Conservation (phyloP, 2,888 invertebrate species). For the Linyphia triangularis region DNA sequence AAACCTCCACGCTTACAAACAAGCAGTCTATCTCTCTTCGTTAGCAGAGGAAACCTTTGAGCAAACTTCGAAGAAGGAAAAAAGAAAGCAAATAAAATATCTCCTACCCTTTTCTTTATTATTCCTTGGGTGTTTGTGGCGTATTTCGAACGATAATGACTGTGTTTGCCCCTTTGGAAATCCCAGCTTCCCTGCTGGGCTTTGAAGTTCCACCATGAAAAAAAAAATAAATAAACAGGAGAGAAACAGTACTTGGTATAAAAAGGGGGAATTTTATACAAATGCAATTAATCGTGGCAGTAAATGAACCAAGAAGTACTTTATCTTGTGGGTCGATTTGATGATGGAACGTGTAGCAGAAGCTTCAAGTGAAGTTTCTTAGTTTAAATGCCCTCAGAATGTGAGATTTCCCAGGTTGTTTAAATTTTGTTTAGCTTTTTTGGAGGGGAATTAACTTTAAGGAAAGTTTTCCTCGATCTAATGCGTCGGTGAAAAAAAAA, state of each 20-base stretch:
- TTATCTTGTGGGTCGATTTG: conserved; percentile 11
- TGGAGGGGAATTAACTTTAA: neutral
- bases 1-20: neutral
- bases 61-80: conserved; percentile 3
- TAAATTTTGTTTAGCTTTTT: neutral
- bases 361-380: neutral
- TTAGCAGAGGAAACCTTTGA: conserved; percentile 27
- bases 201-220: conserved; percentile 45
- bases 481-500: neutral
- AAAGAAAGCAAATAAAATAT: conserved; percentile 38
- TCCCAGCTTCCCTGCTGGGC: conserved; percentile 32
- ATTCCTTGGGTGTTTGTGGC: conserved; percentile 58
- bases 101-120: conserved; percentile 39
- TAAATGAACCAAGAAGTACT: conserved; percentile 23
- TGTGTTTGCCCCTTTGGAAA: conserved; percentile 13
- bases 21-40: conserved; percentile 50
- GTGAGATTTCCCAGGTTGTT: conserved; percentile 5
- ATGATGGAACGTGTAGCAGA: neutral
- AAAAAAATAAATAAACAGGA: conserved; percentile 14
- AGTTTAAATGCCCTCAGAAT: neutral
- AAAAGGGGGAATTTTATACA: conserved; percentile 62
- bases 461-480: neutral
- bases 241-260: neutral
- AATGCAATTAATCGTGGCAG: conserved; percentile 62
- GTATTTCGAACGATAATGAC: conserved; percentile 56